Conservation (phyloP, 2,113 vertebrate species). For the Chaenogobius annularis region DNA sequence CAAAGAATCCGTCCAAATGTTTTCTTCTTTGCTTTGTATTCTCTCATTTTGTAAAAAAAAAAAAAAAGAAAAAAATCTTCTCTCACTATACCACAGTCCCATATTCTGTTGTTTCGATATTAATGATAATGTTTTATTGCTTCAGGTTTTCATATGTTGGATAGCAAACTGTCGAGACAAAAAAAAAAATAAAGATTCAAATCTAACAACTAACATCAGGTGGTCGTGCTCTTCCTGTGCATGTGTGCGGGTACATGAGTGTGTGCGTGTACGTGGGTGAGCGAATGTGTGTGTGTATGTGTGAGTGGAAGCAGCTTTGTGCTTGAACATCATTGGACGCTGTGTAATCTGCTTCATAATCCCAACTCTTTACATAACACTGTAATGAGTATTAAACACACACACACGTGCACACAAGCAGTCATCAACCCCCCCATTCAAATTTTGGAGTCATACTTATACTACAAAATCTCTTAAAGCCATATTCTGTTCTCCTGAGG, state of each 20-base stretch:
- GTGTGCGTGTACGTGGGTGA: not conserved
- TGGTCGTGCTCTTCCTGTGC: not conserved
- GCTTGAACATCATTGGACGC: slow-evolving; percentile 38
- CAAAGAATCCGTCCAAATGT: slow-evolving; percentile 56
- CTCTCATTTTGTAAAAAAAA: slow-evolving; percentile 55
- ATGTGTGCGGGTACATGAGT: too few species aligned
- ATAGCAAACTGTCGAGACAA: slow-evolving; percentile 73
- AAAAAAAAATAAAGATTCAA: slow-evolving; percentile 76
- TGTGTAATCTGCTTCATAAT: slow-evolving; percentile 67
- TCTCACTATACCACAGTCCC: slow-evolving; percentile 63
- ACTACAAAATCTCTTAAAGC: too few species aligned
- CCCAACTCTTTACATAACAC: slow-evolving; percentile 67
- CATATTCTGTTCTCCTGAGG: too few species aligned
- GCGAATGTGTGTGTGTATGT: not conserved
- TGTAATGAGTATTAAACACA: slow-evolving; percentile 51
- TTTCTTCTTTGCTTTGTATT: slow-evolving; percentile 42
- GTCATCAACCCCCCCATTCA: too few species aligned
- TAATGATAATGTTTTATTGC: slow-evolving; percentile 70
- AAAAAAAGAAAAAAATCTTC: slow-evolving; percentile 17
- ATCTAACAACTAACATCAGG: slow-evolving; percentile 64
- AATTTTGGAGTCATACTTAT: not conserved
- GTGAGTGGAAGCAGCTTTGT: not conserved
- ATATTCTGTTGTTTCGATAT: slow-evolving; percentile 54
- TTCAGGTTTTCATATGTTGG: slow-evolving; percentile 72
- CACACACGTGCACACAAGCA: too few species aligned